Base-by-base conservation (phyloP, 2,888 invertebrate genomes). In the Pseudococcus jackbeardsleyi region DNA sequence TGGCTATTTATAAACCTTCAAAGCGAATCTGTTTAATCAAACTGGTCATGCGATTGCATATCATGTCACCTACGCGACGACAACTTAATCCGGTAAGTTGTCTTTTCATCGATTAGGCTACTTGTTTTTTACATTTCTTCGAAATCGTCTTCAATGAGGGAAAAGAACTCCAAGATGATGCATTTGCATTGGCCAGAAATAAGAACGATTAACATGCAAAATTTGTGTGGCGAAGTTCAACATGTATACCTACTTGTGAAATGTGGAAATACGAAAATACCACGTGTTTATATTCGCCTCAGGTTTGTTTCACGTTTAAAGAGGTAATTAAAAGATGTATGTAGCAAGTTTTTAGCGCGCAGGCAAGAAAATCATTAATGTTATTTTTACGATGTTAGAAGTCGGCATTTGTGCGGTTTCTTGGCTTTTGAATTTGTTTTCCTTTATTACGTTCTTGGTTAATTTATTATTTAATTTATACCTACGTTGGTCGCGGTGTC, bases 381-480 rank as follows among this genome's bases (percentile, higher is more conserved):
- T 39, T 77, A 77, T 77, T 77, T 33, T 77, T 77, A 77, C 77
- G 77, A 77, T 77, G 77, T 77, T 64, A 77, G n/a, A 77, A 77
- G 77, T 82, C 79, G 46, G 46, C 79, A 82, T 82, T 82, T 46
- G 42, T 82, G 22, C 15, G 79, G 79, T 82, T 82, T 82, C 79
- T 82, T 33, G 79, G 46, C 46, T 42, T 82, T 82, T 82, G 79
- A 82, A 82, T 42, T 82, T 46, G 46, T 82, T 82, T 82, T 42
- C 79, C 79, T 82, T 72, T 82, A 82, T 82, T 82, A 46, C 79
- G 19, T 82, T 46, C 42, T 19, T n/a, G 79, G 46, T 82, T 42
- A 19, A 82, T 82, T 82, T 82, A 82, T 82, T 46, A 82, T 82
- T 82, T 46, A 82, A 82, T 82, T 82, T 82, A 82, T 82, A 82